Conservation (phyloP, 2,888 invertebrate species). For the Drosophila aldrichi region DNA sequence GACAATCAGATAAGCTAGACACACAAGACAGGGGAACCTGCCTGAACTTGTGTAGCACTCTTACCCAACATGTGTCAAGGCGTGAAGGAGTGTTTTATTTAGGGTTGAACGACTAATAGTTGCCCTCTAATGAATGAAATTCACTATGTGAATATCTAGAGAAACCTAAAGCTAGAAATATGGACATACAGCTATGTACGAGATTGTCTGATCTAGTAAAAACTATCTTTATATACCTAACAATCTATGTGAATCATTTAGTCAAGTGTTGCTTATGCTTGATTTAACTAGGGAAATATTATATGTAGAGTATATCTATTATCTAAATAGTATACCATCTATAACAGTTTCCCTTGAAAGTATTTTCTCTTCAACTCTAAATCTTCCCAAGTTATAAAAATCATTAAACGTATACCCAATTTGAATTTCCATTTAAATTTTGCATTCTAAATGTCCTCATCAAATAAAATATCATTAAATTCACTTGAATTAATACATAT, state of each 20-base stretch:
- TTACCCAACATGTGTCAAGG: neutral
- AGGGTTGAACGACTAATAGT: neutral
- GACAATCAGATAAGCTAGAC: constrained; percentile 2
- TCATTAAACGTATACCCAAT: neutral
- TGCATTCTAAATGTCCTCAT: neutral
- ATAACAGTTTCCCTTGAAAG: too few species aligned
- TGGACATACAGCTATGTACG: too few species aligned
- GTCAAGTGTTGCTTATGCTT: neutral
- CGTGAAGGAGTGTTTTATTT: neutral
- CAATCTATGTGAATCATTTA: neutral
- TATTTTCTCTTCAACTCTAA: neutral
- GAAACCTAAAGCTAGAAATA: too few species aligned
- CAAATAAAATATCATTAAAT: neutral
- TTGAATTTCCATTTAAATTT: neutral
- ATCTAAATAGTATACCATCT: too few species aligned
- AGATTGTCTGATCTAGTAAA: too few species aligned
- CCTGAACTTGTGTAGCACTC: neutral
- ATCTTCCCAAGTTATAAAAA: neutral
- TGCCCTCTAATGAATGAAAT: neutral
- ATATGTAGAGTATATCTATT: too few species aligned
- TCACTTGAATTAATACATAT: neutral
- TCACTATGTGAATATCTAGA: too few species aligned
- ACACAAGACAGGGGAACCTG: neutral
- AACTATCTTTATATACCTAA: too few species aligned
- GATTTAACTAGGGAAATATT: too few species aligned